These are phyloP conservation scores for Tetranychus cinnabarinus DNA, from an alignment of 1,140 invertebrate species.

Conservation along the genomic window DNA sequence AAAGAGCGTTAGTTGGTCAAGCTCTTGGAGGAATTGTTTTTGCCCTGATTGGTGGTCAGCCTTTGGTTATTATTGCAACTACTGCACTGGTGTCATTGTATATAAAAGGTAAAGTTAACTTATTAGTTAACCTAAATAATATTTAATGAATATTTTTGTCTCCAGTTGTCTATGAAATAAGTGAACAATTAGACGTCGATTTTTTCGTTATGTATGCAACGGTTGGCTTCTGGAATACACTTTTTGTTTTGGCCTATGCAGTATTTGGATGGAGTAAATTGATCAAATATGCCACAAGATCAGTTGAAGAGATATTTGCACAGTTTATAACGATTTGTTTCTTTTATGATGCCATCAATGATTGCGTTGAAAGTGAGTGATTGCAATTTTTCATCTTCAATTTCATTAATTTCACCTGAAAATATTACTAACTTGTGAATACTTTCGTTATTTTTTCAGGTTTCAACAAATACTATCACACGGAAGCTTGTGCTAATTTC, in stretches of 20 bases:
- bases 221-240: slow-evolving; percentile 27
- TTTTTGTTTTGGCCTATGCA: slow-evolving; percentile 27
- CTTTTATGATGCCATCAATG: slow-evolving; percentile 25
- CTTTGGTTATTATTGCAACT: slow-evolving; percentile 27
- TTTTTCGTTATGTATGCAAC: slow-evolving; percentile 29
- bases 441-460: slow-evolving; percentile 18
- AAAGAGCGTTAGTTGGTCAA: slow-evolving; percentile 28
- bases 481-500: slow-evolving; percentile 3
- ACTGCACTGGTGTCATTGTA: slow-evolving; percentile 30
- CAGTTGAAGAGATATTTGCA: slow-evolving; percentile 30
- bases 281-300: slow-evolving; percentile 25
- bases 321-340: slow-evolving; percentile 30
- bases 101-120: slow-evolving; percentile 22
- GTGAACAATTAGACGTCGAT: slow-evolving; percentile 23
- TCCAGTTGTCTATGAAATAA: slow-evolving; percentile 25
- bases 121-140: background rate
- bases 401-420: background rate
- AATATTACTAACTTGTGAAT: background rate
- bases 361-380: slow-evolving; percentile 26
- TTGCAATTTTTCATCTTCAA: background rate
- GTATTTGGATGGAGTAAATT: slow-evolving; percentile 24
- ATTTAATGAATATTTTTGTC: no score
- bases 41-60: slow-evolving; percentile 24
- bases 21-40: slow-evolving; percentile 27
- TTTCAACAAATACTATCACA: slow-evolving; percentile 28